Base-by-base conservation (phyloP, 2,888 invertebrate genomes). In the Hypercompe scribonia region DNA sequence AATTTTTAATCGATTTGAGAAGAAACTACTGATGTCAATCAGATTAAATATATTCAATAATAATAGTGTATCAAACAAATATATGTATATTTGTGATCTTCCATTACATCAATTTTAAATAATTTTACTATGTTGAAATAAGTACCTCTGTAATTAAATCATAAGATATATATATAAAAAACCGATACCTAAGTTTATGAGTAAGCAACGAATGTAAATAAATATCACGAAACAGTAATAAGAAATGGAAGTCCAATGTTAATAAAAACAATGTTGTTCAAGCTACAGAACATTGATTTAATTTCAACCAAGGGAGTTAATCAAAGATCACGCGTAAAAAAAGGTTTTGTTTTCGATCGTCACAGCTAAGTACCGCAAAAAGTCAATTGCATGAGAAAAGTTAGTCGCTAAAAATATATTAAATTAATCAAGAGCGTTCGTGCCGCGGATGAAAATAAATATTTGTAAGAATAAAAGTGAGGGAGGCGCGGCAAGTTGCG, bases 351-450 rank as follows among this genome's bases (percentile, higher is more conserved):
- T 68, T 75, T 76, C 73, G 78, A 83, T 80, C 78, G 81, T 84
- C 82, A 78, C 85, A 84, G 83, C 87, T 86, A 81, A 88, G 88
- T 76, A 76, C 75, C 76, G 88, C 86, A 91, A 91, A 92, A 92
- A 91, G 86, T 78, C 77, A 83, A 88, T 91, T 87, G 91, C 93
- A 91, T 92, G 93, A 91, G 91, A 90, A 86, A 88, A 89, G 88
- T 86, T 88, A 86, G 82, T 87, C 87, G 86, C 88, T 91, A 88
- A 91, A 91, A 92, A 92, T 92, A 92, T 93, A 93, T 93, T 93
- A 91, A 93, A 94, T 94, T 94, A 94, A 95, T 93, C 94, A 93
- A 88, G 87, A 85, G 80, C 81, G 88, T 90, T 91, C 93, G 90
- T 91, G 91, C 83, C 78, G 84, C 72, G 87, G 83, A 82, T 87